Evolutionary conservation across 1,140 invertebrate species (phyloP).

Genomic region (Muscidifurax raptorellus): DNA sequence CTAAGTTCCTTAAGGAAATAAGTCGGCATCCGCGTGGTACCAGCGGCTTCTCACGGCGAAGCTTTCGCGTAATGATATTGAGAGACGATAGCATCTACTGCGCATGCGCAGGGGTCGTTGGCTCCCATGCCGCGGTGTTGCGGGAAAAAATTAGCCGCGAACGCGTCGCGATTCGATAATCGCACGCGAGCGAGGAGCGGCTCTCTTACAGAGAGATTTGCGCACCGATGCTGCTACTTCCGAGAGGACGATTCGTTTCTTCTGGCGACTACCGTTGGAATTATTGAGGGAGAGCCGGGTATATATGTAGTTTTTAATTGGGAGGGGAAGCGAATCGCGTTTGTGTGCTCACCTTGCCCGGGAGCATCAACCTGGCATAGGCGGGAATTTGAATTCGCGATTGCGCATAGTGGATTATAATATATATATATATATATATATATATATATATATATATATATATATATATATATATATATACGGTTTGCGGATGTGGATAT

Average conservation of each 20-base stretch:
- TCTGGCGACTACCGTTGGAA: slow-evolving; percentile 14
- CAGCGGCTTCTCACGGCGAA: background rate
- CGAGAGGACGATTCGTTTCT: background rate
- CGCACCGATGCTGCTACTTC: background rate
- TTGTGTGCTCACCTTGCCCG: no score
- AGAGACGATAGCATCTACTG: slow-evolving; percentile 33
- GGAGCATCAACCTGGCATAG: no score
- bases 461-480: no score
- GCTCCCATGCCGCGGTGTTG: background rate
- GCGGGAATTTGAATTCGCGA: no score
- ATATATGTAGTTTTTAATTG: background rate
- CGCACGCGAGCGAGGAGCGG: slow-evolving; percentile 2
- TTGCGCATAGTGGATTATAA: no score
- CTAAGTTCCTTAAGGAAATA: background rate
- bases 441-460: no score
- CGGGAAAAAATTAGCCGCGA: background rate
- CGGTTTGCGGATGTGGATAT: background rate
- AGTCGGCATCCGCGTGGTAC: background rate
- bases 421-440: no score
- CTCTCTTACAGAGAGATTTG: background rate
- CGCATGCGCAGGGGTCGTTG: background rate
- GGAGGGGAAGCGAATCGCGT: no score
- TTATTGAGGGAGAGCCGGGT: background rate
- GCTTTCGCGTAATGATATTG: slow-evolving; percentile 32
- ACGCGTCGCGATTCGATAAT: slow-evolving; percentile 33